Base-by-base conservation (phyloP, 2,113 vertebrate species). In the Brachypodius melanocephalos region DNA sequence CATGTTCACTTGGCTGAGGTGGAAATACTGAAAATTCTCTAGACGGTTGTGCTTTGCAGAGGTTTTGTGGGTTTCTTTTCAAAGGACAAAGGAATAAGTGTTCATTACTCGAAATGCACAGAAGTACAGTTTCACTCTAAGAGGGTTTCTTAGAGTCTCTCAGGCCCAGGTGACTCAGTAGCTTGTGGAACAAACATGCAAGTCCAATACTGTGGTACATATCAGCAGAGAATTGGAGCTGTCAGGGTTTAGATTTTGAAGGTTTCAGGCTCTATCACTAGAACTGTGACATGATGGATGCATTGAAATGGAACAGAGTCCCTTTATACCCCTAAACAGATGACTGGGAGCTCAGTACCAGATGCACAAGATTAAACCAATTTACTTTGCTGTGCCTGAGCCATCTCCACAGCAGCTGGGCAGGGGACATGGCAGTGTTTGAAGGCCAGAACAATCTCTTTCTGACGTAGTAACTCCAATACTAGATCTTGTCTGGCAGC, bases 291-390 rank as follows among this genome's bases (percentile, higher is more conserved):
- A 0, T 34, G 78, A 46, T 43, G 5, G 0, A 34, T 75, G 43
- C 34, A 32, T 3, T 76, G 57, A 63, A 54, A 69, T 38, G 54
- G 54, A 91, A n/a, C 4, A 5, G 48, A 65, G 54, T 59, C 54
- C 42, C 67, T 87, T 85, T 83, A 57, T 65, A 58, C 31, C n/a
- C 49, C 55, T 34, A 18, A 67, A 62, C 51, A 95, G 75, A 75
- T 63, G 58, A 92, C 45, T 62, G 48, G 66, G 32, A 76, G 57
- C 80, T 87, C 22, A 2, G 29, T 49, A 75, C 49, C 69, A 95
- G 91, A 85, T 95, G 77, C 77, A 68, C 74, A 66, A 69, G 89
- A 79, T 91, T 91, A 95, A 96, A 91, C 69, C 61, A 65, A 91
- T 89, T 87, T 88, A 65, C 66, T 87, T 73, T 72, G 84, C 54